A percentile compares a stretch with the other conserved stretches of the same genome.
Evolutionary conservation across 2,797 vertebrate species (phyloP).

Genomic region (Chaunax sp.): DNA sequence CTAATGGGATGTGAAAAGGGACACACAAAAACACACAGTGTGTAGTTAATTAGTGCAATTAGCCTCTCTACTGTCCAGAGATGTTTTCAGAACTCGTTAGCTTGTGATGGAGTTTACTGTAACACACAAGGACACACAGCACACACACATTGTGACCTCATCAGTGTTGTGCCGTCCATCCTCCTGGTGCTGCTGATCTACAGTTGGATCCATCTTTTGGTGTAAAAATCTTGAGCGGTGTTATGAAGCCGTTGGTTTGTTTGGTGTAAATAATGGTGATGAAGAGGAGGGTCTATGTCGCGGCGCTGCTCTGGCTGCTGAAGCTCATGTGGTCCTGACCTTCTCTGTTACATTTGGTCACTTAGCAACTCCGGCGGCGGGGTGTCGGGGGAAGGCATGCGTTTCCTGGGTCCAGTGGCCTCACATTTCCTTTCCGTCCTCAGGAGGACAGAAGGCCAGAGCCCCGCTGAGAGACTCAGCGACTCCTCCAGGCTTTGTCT

Average conservation of each 20-base stretch:
- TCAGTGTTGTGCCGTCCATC: too few relatives aligned
- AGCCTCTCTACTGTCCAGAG: slow-evolving; percentile 84
- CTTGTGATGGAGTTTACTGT: slow-evolving; percentile 61
- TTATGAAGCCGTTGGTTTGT: too few relatives aligned
- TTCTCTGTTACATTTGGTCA: slow-evolving; percentile 45
- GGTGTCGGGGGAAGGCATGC: slow-evolving; percentile 89
- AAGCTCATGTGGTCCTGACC: too few relatives aligned
- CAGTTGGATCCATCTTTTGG: too few relatives aligned
- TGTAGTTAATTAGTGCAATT: slow-evolving; percentile 87
- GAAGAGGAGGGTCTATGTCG: too few relatives aligned
- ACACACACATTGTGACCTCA: background rate
- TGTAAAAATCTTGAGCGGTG: too few relatives aligned
- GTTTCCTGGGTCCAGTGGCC: slow-evolving; percentile 76
- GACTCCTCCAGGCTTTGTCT: slow-evolving; percentile 85
- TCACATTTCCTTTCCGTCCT: slow-evolving; percentile 83
- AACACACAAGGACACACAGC: slow-evolving; percentile 27
- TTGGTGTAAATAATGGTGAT: too few relatives aligned
- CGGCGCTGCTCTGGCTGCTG: too few relatives aligned
- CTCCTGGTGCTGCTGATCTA: too few relatives aligned
- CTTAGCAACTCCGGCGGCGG: slow-evolving; percentile 88
- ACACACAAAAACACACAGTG: slow-evolving; percentile 44
- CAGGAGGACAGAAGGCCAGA: slow-evolving; percentile 82
- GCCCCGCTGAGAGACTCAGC: slow-evolving; percentile 62
- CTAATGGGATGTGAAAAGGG: slow-evolving; percentile 80
- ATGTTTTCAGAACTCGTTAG: slow-evolving; percentile 84